Evolutionary conservation across 2,113 vertebrate species (phyloP).

Genomic region (Ginglymostoma cirratum): DNA sequence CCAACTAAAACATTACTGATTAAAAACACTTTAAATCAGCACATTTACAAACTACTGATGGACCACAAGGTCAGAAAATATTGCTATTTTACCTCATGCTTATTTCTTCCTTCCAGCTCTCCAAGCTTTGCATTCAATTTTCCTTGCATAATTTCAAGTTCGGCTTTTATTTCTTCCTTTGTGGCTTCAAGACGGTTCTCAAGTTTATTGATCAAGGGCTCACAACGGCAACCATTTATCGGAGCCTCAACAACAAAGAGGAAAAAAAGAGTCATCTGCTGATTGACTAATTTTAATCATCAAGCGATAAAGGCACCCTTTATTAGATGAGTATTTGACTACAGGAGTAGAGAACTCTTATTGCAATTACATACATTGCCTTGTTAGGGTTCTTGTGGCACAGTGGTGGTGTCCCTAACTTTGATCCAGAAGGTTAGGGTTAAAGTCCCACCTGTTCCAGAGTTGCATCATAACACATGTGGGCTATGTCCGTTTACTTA

Average conservation of each 20-base stretch:
- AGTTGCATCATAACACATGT: too few relatives aligned
- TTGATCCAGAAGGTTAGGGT: too few relatives aligned
- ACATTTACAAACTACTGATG: background rate
- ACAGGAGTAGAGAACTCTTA: too few relatives aligned
- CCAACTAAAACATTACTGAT: background rate
- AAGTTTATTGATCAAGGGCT: constrained; percentile 86
- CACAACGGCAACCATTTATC: constrained; percentile 88
- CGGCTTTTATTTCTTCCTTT: constrained; percentile 87
- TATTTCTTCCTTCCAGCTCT: constrained; percentile 79
- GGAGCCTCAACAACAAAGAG: constrained; percentile 65
- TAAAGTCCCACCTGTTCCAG: too few relatives aligned
- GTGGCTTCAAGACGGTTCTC: constrained; percentile 92
- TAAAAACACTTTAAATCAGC: background rate
- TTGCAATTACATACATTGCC: too few relatives aligned
- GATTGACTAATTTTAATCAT: background rate
- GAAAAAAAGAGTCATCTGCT: background rate
- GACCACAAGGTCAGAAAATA: background rate
- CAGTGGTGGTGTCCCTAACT: too few relatives aligned
- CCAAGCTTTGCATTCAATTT: constrained; percentile 87
- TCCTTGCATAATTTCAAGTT: constrained; percentile 80
- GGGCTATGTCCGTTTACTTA: too few relatives aligned
- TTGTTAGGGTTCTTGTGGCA: too few relatives aligned
- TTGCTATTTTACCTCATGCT: constrained; percentile 71
- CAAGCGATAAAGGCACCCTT: too few relatives aligned
- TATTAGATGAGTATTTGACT: too few relatives aligned